Conservation (phyloP, 1,140 invertebrate genomes). For the Anastrepha ludens region DNA sequence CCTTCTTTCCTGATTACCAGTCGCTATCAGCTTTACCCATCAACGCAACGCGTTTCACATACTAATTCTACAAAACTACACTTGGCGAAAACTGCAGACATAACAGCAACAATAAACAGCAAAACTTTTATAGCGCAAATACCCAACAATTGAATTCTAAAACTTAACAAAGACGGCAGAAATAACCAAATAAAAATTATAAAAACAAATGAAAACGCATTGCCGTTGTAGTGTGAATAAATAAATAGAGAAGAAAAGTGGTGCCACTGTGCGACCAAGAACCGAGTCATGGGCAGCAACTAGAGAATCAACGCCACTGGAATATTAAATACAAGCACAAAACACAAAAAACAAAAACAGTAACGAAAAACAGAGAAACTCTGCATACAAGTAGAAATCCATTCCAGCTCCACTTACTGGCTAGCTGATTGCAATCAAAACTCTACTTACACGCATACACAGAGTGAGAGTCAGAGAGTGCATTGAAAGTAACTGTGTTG, state of each 20-base stretch:
- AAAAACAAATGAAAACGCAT: neutral
- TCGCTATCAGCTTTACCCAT: slow-evolving; percentile 21
- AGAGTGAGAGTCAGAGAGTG: neutral
- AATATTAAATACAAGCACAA: slow-evolving; percentile 27
- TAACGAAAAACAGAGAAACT: slow-evolving; percentile 9
- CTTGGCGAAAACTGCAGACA: neutral
- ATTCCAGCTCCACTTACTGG: neutral
- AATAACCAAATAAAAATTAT: neutral
- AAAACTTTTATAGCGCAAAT: neutral
- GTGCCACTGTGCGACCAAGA: slow-evolving; percentile 43
- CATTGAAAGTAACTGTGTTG: slow-evolving; percentile 25
- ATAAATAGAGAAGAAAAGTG: slow-evolving; percentile 36
- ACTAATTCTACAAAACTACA: slow-evolving; percentile 10
- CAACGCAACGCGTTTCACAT: slow-evolving; percentile 9
- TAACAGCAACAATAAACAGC: neutral
- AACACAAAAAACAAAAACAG: neutral
- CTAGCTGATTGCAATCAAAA: neutral
- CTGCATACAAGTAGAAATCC: slow-evolving; percentile 29
- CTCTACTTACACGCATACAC: neutral
- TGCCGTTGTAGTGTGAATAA: slow-evolving; percentile 6
- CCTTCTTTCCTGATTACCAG: neutral
- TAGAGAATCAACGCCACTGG: slow-evolving; percentile 30
- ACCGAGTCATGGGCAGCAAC: slow-evolving; percentile 45
- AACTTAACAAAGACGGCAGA: neutral
- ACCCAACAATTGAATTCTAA: slow-evolving; percentile 13